Conservation (phyloP, 2,113 vertebrate species). For the Cynocephalus volans region DNA sequence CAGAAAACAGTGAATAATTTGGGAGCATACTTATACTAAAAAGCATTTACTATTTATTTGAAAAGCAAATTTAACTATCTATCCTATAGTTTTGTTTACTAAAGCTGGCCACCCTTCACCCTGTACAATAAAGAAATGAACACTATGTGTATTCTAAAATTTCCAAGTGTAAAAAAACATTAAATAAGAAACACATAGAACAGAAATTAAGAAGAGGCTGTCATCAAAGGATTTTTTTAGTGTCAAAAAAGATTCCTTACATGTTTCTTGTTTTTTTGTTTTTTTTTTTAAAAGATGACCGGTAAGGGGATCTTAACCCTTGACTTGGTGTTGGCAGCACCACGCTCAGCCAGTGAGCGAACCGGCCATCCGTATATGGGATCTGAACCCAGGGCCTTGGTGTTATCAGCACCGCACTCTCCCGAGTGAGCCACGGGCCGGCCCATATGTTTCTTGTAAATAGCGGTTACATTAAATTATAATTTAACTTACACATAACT, state of each 20-base stretch:
- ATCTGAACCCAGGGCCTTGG: too few relatives aligned
- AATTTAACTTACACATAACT: background rate
- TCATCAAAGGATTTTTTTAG: background rate
- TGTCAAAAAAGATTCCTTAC: background rate
- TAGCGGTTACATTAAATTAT: background rate
- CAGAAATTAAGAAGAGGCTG: background rate
- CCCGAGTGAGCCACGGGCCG: too few relatives aligned
- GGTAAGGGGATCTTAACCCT: too few relatives aligned
- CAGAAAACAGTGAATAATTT: background rate
- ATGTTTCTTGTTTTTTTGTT: background rate
- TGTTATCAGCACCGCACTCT: too few relatives aligned
- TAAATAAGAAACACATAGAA: background rate
- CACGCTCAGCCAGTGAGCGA: too few relatives aligned
- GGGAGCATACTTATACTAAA: background rate
- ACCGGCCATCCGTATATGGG: too few relatives aligned
- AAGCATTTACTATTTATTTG: background rate
- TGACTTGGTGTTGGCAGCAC: too few relatives aligned
- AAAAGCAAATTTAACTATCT: slow-evolving; percentile 38
- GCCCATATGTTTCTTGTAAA: background rate
- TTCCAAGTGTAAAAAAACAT: background rate
- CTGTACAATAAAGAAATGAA: background rate
- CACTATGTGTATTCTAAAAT: background rate
- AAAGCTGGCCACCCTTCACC: background rate
- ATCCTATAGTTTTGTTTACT: slow-evolving; percentile 13
- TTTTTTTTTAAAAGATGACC: too few relatives aligned